These are phyloP conservation scores for Theocolax elegans DNA, from an alignment of 1,140 invertebrate genomes.

Conservation along the genomic window DNA sequence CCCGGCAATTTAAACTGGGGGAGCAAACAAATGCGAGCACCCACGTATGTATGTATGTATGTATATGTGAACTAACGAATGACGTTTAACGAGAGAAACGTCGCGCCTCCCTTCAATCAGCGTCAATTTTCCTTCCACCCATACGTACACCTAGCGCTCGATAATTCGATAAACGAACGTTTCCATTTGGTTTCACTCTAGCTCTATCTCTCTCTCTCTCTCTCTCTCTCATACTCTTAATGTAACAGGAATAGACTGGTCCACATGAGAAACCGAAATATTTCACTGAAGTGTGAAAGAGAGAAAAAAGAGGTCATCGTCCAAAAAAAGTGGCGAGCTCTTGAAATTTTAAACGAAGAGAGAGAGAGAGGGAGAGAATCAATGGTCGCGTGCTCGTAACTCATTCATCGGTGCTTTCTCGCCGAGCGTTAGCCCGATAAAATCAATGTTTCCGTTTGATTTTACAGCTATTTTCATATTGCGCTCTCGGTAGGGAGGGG, in stretches of 20 bases:
- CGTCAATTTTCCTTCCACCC: constrained; percentile 50
- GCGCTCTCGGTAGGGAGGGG: neutral
- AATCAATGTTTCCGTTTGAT: constrained; percentile 42
- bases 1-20: constrained; percentile 6
- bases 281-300: constrained; percentile 13
- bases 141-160: constrained; percentile 50
- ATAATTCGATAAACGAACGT: constrained; percentile 58
- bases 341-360: constrained; percentile 25
- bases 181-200: neutral
- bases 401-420: constrained; percentile 34
- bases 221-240: neutral
- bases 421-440: constrained; percentile 33
- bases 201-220: constrained; percentile 17
- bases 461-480: constrained; percentile 42
- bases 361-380: constrained; percentile 1
- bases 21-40: constrained; percentile 33
- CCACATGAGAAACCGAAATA: neutral
- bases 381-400: constrained; percentile 26
- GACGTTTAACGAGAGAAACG: constrained; percentile 59
- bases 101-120: constrained; percentile 61
- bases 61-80: constrained; percentile 60
- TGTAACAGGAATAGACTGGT: neutral
- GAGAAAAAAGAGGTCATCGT: constrained; percentile 9
- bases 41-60: neutral
- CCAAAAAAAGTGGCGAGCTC: constrained; percentile 24